Evolutionary conservation across 2,888 invertebrate genomes (phyloP), one percentile per base, ranked within the genome.

Genomic region (Cosmia trapezina): DNA sequence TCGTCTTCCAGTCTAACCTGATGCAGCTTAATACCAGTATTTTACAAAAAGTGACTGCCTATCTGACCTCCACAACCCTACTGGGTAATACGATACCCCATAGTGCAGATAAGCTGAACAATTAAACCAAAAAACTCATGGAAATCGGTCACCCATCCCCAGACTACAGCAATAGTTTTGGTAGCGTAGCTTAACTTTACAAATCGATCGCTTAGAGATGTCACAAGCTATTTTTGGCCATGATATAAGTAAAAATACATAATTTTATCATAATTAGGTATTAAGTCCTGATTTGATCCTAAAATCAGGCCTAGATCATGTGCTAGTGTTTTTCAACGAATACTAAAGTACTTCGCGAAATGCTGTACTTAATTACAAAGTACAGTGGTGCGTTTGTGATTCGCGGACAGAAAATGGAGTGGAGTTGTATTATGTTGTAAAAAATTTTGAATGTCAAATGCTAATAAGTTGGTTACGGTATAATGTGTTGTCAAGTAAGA

Each of bases 351-450:
- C 60, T 73, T 69, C 57, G 33, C 43, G 19, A 70, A 63, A 56
- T 59, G n/a, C 28, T 54, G 72, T 2, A 28, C 28, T 1, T 78
- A 78, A 83, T 84, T 73, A 85, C 56, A 56, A 66, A 45, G 47
- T 65, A 60, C 51, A 49, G 37, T 54, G 75, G 68, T 77, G 85
- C 84, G 80, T 72, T 82, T 66, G 70, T 73, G 81, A 77, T 69
- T 75, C 72, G 79, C 74, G 83, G 41, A 77, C 61, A 78, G 4
- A 12, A 61, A n/a, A 28, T n/a, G 53, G 8, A 7, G 57, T 75
- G 60, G 88, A 86, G 86, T 57, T 65, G 80, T 49, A n/a, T 6
- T 61, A 14, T 8, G 3, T 11, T 45, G 14, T 12, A 2, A 57
- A 56, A 0, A 8, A 0, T n/a, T 66, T 4, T 28, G 19, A 11